Conservation (phyloP, 2,888 invertebrate genomes). For the Pantelozetes paolii region DNA sequence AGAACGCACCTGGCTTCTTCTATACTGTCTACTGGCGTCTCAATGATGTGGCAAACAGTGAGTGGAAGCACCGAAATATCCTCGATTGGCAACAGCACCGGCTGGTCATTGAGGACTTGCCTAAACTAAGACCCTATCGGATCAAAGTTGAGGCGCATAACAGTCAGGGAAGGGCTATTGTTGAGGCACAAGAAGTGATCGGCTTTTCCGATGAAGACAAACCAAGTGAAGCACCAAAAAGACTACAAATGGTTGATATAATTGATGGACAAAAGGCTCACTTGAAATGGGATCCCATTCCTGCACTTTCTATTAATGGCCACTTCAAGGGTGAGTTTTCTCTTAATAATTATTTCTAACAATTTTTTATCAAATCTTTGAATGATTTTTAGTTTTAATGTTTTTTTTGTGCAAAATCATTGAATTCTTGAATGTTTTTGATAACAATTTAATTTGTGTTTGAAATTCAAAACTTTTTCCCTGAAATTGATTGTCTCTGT, state of each 20-base stretch:
- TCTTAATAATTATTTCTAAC: not conserved
- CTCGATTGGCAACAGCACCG: slow-evolving; percentile 48
- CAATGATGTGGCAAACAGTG: slow-evolving; percentile 46
- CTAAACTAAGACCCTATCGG: slow-evolving; percentile 53
- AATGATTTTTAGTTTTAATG: no score
- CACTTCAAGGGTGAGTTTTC: slow-evolving; percentile 80
- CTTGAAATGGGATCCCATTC: slow-evolving; percentile 81
- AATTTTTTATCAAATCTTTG: not conserved
- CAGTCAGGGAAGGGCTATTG: slow-evolving; percentile 43
- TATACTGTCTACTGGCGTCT: slow-evolving; percentile 53
- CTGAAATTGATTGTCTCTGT: no score
- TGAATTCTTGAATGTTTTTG: no score
- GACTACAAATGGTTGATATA: slow-evolving; percentile 72
- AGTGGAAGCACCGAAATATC: slow-evolving; percentile 42
- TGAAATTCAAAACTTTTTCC: no score
- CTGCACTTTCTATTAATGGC: slow-evolving; percentile 72
- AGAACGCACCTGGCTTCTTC: slow-evolving; percentile 55
- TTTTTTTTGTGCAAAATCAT: no score
- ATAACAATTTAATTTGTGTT: no score
- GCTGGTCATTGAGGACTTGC: slow-evolving; percentile 51
- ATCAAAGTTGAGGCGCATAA: slow-evolving; percentile 47
- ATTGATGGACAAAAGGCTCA: slow-evolving; percentile 75
- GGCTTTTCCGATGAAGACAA: slow-evolving; percentile 92
- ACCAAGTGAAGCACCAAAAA: slow-evolving; percentile 72
- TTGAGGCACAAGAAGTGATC: slow-evolving; percentile 69